A percentile compares a stretch with the other conserved stretches of the same genome.
phyloP scores from a whole-genome alignment of 1,140 invertebrate species.

The Sycophila sp. region DNA sequence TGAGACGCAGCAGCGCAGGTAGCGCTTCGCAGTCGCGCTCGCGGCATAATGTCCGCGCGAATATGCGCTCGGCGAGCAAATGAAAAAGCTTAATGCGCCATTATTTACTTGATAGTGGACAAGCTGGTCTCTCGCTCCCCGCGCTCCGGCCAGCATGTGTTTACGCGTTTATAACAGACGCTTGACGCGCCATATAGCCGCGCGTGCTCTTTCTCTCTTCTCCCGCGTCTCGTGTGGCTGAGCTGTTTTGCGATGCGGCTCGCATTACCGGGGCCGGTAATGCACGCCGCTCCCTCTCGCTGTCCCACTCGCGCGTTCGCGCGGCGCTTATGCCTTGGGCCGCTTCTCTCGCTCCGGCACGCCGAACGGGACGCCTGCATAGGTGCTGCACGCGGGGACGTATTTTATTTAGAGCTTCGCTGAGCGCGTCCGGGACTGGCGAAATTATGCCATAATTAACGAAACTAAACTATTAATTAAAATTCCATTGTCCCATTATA shows the following conservation, averaged over 20 bases:
- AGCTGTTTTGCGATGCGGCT: slow-evolving; percentile 59
- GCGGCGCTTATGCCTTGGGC: neutral
- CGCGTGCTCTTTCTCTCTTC: slow-evolving; percentile 26
- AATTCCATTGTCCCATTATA: slow-evolving; percentile 67
- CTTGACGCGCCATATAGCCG: slow-evolving; percentile 54
- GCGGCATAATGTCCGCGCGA: slow-evolving; percentile 47
- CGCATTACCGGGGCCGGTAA: slow-evolving; percentile 49
- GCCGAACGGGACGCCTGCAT: neutral
- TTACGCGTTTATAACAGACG: slow-evolving; percentile 65
- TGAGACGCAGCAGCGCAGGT: slow-evolving; percentile 2
- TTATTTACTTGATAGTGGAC: slow-evolving; percentile 66
- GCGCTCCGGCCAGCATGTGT: slow-evolving; percentile 55
- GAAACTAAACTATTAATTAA: slow-evolving; percentile 68
- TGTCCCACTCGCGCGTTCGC: neutral
- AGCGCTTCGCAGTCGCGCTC: slow-evolving; percentile 26
- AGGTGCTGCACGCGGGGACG: slow-evolving; percentile 39
- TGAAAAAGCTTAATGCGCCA: slow-evolving; percentile 66
- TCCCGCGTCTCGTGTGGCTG: slow-evolving; percentile 23
- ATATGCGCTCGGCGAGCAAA: slow-evolving; percentile 51
- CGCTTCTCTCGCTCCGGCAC: neutral
- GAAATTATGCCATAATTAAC: slow-evolving; percentile 65
- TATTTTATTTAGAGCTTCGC: slow-evolving; percentile 62
- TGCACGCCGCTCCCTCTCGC: neutral
- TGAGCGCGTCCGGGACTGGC: slow-evolving; percentile 46
- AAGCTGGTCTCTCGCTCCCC: slow-evolving; percentile 46